Conservation (phyloP, 2,888 invertebrate species). For the Platynereis dumerilii region DNA sequence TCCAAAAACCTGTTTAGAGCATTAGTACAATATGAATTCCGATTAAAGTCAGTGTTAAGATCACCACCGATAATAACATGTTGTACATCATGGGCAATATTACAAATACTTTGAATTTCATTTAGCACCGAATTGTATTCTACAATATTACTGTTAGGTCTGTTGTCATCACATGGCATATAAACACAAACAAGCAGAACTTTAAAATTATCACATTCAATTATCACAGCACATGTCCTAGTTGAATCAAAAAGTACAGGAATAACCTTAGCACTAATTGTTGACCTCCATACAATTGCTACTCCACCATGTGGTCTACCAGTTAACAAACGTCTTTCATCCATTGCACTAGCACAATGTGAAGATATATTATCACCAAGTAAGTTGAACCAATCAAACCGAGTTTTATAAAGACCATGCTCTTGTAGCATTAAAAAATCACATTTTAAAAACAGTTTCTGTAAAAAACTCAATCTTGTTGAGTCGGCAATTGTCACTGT, state of each 20-base stretch:
- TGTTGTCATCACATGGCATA: conserved; percentile 10
- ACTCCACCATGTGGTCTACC: too few relatives aligned
- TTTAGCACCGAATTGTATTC: conserved; percentile 4
- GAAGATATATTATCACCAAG: neutral
- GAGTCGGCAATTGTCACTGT: neutral
- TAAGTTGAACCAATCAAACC: neutral
- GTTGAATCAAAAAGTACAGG: neutral
- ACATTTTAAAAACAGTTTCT: neutral
- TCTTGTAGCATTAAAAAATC: conserved; percentile 3
- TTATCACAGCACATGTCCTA: conserved; percentile 3
- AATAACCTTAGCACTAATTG: neutral
- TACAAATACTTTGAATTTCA: neutral
- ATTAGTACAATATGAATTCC: neutral
- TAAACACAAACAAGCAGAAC: conserved; percentile 1
- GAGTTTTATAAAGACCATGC: conserved; percentile 6
- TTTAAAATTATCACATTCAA: neutral
- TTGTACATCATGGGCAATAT: conserved; percentile 4
- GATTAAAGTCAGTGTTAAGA: neutral
- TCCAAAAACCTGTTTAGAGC: neutral
- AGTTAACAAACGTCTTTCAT: too few relatives aligned
- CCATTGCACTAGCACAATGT: conserved; percentile 6
- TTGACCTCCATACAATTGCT: too few relatives aligned
- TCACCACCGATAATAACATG: conserved; percentile 1
- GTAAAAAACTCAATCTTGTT: neutral
- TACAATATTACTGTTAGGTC: conserved; percentile 7